Evolutionary conservation across 2,797 vertebrate species (phyloP), one percentile per base, ranked within the genome.

Genomic region (Cryptoprocta ferox): DNA sequence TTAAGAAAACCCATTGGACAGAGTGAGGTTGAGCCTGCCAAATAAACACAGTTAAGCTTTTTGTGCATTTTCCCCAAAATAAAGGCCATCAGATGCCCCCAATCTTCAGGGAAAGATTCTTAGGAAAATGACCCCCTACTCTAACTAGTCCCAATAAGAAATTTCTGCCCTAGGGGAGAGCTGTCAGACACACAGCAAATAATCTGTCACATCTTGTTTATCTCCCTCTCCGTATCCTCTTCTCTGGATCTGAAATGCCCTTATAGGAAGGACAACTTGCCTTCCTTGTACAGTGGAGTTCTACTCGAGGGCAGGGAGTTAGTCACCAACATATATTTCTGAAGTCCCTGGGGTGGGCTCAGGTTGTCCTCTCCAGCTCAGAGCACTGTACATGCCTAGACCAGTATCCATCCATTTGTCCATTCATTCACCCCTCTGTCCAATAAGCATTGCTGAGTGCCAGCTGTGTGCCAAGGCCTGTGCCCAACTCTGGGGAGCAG

Each of bases 381-480:
- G 37, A 76, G 16, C 5, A 1, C 12, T 15, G 28, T 2, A 10
- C 0, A 2, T 2, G 2, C 2, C 48, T 76, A 5, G 1, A 5
- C 75, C 59, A 39, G 16, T 26, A 5, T 53, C 71, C 28, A 24
- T 19, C 71, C 21, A 16, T 28, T 65, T n/a, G 8, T 30, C 19
- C 19, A 2, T 48, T 14, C 28, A 16, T 19, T 73, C 18, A 2
- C 35, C n/a, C 0, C 4, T 68, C 65, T 8, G 15, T 4, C 65
- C 56, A 39, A 28, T 21, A 28, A 50, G 15, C 15, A 1, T 45
- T 76, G n/a, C 42, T 21, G 6, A 50, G 13, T 26, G 16, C 81
- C 2, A 13, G 9, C 59, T 16, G 24, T 5, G 3, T 42, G 66
- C 26, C 71, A 26, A 30, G 28, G 28, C 30, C 32, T 7, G 3